Percentiles rank a stretch among this genome's conserved stretches.
phyloP scores from a whole-genome alignment of 2,888 invertebrate genomes.

The Quadroppia sp. region DNA sequence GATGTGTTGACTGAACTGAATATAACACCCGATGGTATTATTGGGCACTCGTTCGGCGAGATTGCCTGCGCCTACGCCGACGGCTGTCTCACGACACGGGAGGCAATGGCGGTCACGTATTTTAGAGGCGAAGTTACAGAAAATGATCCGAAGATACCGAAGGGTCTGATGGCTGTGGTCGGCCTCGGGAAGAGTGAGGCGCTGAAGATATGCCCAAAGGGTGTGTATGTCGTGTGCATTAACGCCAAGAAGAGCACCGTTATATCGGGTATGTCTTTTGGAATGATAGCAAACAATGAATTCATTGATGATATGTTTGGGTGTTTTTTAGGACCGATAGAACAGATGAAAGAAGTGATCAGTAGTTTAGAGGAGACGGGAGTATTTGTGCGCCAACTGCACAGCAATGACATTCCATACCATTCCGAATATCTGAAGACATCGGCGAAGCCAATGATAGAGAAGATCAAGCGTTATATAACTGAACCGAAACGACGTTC shows the following conservation, averaged over 20 bases:
- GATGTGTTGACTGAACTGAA: constrained; percentile 50
- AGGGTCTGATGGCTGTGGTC: constrained; percentile 75
- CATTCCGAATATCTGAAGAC: not conserved
- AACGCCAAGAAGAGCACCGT: constrained; percentile 91
- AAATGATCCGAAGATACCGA: constrained; percentile 1
- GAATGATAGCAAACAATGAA: no score
- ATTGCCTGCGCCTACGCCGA: no score
- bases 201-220: constrained; percentile 67
- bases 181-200: constrained; percentile 82
- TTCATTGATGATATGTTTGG: no score
- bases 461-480: not conserved
- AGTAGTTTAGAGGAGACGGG: not conserved
- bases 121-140: constrained; percentile 24
- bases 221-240: constrained; percentile 83
- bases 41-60: constrained; percentile 59
- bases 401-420: not conserved
- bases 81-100: constrained; percentile 56
- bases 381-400: not conserved
- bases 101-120: constrained; percentile 50
- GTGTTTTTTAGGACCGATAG: not conserved
- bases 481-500: constrained; percentile 65
- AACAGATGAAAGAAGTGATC: not conserved
- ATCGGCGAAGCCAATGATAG: not conserved
- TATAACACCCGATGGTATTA: constrained; percentile 56
- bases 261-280: constrained; percentile 78